Conservation (phyloP, 1,140 invertebrate genomes). For the Ruditapes philippinarum region DNA sequence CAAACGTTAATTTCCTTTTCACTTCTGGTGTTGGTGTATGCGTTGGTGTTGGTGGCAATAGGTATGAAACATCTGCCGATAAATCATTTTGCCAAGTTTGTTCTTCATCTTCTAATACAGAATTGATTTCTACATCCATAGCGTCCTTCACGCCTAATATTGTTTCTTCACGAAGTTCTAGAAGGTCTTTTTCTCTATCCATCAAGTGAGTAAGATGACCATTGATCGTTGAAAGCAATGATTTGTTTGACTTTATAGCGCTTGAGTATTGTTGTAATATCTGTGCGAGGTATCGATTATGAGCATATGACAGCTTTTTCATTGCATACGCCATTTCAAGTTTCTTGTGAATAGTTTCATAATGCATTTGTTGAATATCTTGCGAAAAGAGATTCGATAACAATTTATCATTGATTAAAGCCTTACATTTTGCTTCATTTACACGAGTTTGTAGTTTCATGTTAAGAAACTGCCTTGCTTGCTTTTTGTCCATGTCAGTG, state of each 20-base stretch:
- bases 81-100: not conserved
- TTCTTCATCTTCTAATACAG: not conserved
- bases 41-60: not conserved
- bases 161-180: not conserved
- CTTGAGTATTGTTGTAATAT: conserved; percentile 14
- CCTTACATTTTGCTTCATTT: conserved; percentile 20
- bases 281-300: not conserved
- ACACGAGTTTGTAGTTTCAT: conserved; percentile 26
- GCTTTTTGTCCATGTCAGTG: conserved; percentile 21
- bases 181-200: conserved; percentile 30
- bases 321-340: conserved; percentile 4
- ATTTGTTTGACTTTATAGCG: conserved; percentile 19
- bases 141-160: not conserved
- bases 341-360: conserved; percentile 10
- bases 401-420: conserved; percentile 27
- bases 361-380: conserved; percentile 36
- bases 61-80: no score
- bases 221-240: not conserved
- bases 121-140: conserved; percentile 3
- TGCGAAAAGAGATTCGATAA: not conserved
- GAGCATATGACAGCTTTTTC: conserved; percentile 11
- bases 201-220: not conserved
- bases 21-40: not conserved
- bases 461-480: conserved; percentile 10
- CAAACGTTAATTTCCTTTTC: not conserved